These are phyloP conservation scores for Gasteruption jaculator DNA, from an alignment of 2,888 invertebrate genomes.

Conservation along the genomic window DNA sequence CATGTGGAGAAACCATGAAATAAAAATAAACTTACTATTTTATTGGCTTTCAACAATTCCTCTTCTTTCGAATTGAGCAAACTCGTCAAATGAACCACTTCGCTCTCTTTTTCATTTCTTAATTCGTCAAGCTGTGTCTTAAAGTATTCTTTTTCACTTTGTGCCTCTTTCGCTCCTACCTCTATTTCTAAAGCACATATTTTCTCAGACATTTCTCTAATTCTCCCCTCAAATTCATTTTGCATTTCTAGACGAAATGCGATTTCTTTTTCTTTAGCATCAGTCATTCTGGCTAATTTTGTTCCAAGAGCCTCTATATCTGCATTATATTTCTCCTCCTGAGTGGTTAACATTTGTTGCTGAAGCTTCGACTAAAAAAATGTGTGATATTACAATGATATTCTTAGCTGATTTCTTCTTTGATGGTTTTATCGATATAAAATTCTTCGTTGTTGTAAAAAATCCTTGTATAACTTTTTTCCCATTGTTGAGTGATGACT, in stretches of 20 bases:
- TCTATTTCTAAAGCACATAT: constrained; percentile 15
- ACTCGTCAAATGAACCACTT: constrained; percentile 4
- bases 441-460: no score
- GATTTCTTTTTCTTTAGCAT: constrained; percentile 22
- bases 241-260: constrained; percentile 18
- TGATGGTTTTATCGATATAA: neutral
- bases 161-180: constrained; percentile 20
- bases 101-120: constrained; percentile 14
- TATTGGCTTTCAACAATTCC: constrained; percentile 3
- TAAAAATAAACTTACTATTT: no score
- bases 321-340: constrained; percentile 29
- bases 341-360: constrained; percentile 31
- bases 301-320: constrained; percentile 30
- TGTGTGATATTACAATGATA: neutral
- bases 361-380: constrained; percentile 34
- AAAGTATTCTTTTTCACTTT: no score
- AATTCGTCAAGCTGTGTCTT: constrained; percentile 18
- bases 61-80: constrained; percentile 8
- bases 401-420: neutral
- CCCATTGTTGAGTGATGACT: no score
- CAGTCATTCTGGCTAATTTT: constrained; percentile 26
- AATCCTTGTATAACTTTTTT: no score
- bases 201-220: constrained; percentile 16
- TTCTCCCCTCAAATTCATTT: constrained; percentile 15
- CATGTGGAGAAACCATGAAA: no score